Conservation (phyloP, 2,797 vertebrate genomes). For the Leptoclinus maculatus region DNA sequence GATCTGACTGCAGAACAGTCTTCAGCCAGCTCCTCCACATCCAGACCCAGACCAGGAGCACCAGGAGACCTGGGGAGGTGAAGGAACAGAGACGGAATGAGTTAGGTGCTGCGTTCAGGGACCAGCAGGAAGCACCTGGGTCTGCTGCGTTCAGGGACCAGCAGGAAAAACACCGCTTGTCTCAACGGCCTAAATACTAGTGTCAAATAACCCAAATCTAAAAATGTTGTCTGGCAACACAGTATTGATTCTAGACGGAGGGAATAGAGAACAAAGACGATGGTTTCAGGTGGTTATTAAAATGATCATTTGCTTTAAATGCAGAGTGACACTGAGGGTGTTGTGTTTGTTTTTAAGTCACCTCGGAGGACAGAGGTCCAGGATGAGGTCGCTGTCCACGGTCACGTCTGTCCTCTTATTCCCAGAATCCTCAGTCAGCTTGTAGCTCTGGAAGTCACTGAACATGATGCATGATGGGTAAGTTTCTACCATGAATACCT, state of each 20-base stretch:
- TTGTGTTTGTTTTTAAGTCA: slow-evolving; percentile 5
- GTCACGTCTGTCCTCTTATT: slow-evolving; percentile 66
- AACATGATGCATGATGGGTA: background rate
- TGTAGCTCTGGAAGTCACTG: slow-evolving; percentile 61
- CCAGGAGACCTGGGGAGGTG: slow-evolving; percentile 37
- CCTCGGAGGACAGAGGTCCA: slow-evolving; percentile 57
- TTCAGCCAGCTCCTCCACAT: slow-evolving; percentile 92
- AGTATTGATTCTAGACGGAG: too few species aligned
- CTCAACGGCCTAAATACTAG: background rate
- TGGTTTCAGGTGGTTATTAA: too few species aligned
- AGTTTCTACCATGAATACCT: background rate
- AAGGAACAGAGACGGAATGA: background rate
- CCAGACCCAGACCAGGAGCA: slow-evolving; percentile 78
- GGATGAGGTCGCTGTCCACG: slow-evolving; percentile 47
- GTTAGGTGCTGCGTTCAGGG: slow-evolving; percentile 6
- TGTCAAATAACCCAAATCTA: background rate
- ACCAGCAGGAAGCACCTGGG: background rate
- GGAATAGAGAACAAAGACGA: too few species aligned
- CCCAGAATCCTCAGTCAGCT: slow-evolving; percentile 81
- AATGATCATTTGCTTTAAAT: too few species aligned
- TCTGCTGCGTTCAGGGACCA: slow-evolving; percentile 12
- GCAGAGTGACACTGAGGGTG: background rate
- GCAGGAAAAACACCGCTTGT: background rate
- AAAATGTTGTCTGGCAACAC: background rate
- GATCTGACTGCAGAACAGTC: slow-evolving; percentile 92